Evolutionary conservation across 2,888 invertebrate species (phyloP).

Genomic region (Sesia bembeciformis): DNA sequence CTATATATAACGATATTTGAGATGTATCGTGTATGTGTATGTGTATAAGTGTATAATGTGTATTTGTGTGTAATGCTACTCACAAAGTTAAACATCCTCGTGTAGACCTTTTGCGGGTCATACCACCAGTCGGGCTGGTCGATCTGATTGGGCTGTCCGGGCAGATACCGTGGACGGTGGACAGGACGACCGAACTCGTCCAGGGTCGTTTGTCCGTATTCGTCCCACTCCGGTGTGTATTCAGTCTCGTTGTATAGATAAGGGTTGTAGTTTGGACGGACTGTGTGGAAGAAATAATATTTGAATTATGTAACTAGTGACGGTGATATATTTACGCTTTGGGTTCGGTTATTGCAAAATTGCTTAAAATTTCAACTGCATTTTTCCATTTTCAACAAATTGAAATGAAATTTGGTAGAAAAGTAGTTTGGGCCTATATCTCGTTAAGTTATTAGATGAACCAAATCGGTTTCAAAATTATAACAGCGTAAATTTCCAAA

Average conservation of each 20-base stretch:
- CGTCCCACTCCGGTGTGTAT: slow-evolving; percentile 21
- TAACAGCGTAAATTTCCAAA: too few species aligned
- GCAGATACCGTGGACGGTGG: slow-evolving; percentile 20
- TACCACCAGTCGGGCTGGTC: slow-evolving; percentile 73
- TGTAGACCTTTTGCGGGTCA: slow-evolving; percentile 72
- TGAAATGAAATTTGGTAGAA: too few species aligned
- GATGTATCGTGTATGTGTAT: too few species aligned
- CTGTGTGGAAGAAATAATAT: slow-evolving; percentile 18
- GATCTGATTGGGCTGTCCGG: slow-evolving; percentile 64
- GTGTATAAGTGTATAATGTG: background rate
- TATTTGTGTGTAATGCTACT: slow-evolving; percentile 30
- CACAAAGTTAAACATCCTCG: slow-evolving; percentile 84
- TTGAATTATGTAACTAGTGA: too few species aligned
- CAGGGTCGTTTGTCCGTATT: slow-evolving; percentile 21
- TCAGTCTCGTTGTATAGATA: slow-evolving; percentile 54
- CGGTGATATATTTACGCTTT: too few species aligned
- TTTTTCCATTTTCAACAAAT: background rate
- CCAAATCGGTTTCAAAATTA: too few species aligned
- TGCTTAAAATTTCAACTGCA: too few species aligned
- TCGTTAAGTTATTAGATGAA: too few species aligned
- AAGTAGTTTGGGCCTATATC: too few species aligned
- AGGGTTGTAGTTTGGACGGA: slow-evolving; percentile 58
- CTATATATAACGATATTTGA: too few species aligned
- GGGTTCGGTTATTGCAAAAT: too few species aligned
- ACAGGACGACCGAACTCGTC: slow-evolving; percentile 30